These are phyloP conservation scores for Notarius lentiginosus DNA, from an alignment of 2,113 vertebrate genomes.

Conservation along the genomic window DNA sequence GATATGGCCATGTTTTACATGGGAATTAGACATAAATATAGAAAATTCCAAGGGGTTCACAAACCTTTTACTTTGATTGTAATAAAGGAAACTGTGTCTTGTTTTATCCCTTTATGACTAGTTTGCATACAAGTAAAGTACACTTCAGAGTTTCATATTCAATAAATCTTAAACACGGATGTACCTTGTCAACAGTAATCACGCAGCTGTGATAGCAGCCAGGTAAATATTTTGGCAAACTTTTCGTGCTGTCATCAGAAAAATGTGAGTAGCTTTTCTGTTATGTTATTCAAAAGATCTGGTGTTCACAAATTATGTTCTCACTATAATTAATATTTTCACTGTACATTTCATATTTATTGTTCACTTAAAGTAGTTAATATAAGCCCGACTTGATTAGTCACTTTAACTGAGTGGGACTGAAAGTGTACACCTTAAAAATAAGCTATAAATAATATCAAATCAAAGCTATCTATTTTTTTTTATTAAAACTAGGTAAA, in stretches of 20 bases:
- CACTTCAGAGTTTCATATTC: neutral
- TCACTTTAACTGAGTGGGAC: neutral
- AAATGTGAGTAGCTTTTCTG: neutral
- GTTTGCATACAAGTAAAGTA: neutral
- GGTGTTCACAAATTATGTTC: neutral
- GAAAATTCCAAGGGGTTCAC: too few relatives aligned
- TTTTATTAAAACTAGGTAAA: neutral
- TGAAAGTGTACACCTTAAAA: neutral
- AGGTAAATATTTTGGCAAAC: neutral
- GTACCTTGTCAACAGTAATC: neutral
- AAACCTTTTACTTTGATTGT: neutral
- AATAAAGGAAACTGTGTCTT: neutral
- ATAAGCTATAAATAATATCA: neutral
- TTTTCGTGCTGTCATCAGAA: neutral
- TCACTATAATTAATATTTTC: neutral
- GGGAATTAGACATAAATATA: too few relatives aligned
- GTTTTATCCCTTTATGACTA: neutral
- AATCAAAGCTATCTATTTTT: neutral
- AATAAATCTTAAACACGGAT: neutral
- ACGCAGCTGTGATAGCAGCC: neutral
- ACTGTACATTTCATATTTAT: neutral
- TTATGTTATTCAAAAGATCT: neutral
- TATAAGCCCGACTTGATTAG: neutral
- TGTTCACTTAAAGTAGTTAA: neutral
- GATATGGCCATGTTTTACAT: too few relatives aligned